phyloP scores from a whole-genome alignment of 2,797 vertebrate species.

The Crocidura indochinensis region DNA sequence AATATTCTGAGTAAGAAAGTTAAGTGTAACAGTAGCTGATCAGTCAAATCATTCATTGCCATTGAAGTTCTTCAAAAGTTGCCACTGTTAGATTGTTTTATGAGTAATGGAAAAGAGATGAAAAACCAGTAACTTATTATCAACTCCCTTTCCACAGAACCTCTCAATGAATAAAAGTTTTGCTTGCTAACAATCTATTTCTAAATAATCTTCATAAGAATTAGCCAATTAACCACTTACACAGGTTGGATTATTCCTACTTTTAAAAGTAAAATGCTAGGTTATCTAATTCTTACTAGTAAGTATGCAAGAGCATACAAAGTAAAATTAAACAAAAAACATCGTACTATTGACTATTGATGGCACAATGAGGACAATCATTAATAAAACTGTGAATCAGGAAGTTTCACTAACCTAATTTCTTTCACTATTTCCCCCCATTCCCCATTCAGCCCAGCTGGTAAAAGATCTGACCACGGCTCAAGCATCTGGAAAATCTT shows the following conservation, averaged over 20 bases:
- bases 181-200: background rate
- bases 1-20: background rate
- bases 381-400: background rate
- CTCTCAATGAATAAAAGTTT: background rate
- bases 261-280: slow-evolving; percentile 10
- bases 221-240: background rate
- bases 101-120: slow-evolving; percentile 1
- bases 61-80: background rate
- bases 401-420: background rate
- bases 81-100: slow-evolving; percentile 61
- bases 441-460: background rate
- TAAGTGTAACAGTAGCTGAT: background rate
- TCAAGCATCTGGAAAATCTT: slow-evolving; percentile 45
- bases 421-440: background rate
- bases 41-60: background rate
- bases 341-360: background rate
- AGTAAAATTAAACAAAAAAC: background rate
- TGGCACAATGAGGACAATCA: background rate
- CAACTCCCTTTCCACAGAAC: background rate
- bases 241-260: background rate
- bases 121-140: slow-evolving; percentile 18
- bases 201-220: slow-evolving; percentile 2
- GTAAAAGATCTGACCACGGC: background rate
- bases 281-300: background rate
- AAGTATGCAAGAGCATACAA: background rate